Conservation (phyloP, 2,113 vertebrate species). For the Scomber colias region DNA sequence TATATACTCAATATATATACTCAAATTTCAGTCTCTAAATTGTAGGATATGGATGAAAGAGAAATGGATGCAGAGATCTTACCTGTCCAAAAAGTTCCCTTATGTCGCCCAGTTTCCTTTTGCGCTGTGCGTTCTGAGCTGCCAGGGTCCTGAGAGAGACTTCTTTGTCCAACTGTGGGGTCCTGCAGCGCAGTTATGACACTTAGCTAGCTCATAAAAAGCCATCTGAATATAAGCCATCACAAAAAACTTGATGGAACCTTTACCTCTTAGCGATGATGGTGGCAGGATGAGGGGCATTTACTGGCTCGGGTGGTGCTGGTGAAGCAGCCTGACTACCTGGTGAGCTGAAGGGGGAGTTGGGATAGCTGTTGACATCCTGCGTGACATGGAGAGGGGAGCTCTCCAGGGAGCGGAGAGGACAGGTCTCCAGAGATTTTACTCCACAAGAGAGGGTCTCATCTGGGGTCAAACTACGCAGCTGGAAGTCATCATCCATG, state of each 20-base stretch:
- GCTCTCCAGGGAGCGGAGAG: slow-evolving; percentile 66
- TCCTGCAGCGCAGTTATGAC: slow-evolving; percentile 76
- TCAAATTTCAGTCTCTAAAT: neutral
- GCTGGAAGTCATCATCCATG: slow-evolving; percentile 98
- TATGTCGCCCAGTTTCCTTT: slow-evolving; percentile 90
- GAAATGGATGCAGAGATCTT: slow-evolving; percentile 33
- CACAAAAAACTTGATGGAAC: neutral
- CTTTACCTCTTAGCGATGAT: slow-evolving; percentile 65
- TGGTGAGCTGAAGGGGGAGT: slow-evolving; percentile 80
- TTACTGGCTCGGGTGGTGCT: slow-evolving; percentile 48
- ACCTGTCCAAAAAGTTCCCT: slow-evolving; percentile 91
- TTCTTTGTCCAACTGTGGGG: slow-evolving; percentile 86
- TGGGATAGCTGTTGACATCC: slow-evolving; percentile 81
- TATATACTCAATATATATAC: neutral
- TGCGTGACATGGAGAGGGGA: slow-evolving; percentile 76
- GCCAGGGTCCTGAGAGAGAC: slow-evolving; percentile 88
- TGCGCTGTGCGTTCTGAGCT: slow-evolving; percentile 92
- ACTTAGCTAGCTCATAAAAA: neutral
- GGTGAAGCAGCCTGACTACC: slow-evolving; percentile 87
- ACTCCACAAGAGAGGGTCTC: slow-evolving; percentile 83
- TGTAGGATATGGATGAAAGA: neutral
- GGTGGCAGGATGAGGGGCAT: slow-evolving; percentile 6
- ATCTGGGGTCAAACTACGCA: slow-evolving; percentile 88
- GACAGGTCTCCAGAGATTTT: slow-evolving; percentile 55
- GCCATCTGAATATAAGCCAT: too few relatives aligned